A percentile compares a stretch with the other conserved stretches of the same genome.
Conservation (phyloP, 2,113 vertebrate genomes). For the Etheostoma cragini region DNA sequence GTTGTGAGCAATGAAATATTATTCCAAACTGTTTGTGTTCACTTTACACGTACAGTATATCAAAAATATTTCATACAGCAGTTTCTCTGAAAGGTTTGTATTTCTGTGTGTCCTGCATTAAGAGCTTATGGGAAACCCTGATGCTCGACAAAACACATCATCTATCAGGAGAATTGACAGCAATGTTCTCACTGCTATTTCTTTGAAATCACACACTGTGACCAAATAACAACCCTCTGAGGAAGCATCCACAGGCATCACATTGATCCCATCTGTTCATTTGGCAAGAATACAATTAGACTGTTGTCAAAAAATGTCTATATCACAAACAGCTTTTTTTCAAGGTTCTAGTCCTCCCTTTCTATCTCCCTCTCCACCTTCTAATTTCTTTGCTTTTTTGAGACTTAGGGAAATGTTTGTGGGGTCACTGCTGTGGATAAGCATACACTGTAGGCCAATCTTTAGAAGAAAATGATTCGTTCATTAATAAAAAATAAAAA, state of each 20-base stretch:
- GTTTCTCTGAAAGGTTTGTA: constrained; percentile 16
- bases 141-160: constrained; percentile 30
- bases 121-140: constrained; percentile 68
- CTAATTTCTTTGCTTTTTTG: constrained; percentile 15
- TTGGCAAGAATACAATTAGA: constrained; percentile 16
- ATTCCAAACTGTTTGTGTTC: background rate
- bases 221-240: constrained; percentile 46
- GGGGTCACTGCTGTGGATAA: background rate
- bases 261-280: constrained; percentile 25
- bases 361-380: background rate
- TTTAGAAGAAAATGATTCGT: background rate
- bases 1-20: background rate
- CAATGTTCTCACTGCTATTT: constrained; percentile 51
- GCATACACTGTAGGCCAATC: background rate
- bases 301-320: no score
- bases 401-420: background rate
- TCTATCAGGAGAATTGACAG: constrained; percentile 58
- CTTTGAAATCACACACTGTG: constrained; percentile 44
- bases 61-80: background rate
- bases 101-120: constrained; percentile 26
- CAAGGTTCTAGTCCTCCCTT: constrained; percentile 6
- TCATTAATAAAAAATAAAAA: background rate
- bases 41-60: background rate
- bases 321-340: background rate
- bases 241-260: constrained; percentile 22